These are phyloP conservation scores for Epicauta chinensis DNA, from an alignment of 1,140 invertebrate species.

Conservation along the genomic window DNA sequence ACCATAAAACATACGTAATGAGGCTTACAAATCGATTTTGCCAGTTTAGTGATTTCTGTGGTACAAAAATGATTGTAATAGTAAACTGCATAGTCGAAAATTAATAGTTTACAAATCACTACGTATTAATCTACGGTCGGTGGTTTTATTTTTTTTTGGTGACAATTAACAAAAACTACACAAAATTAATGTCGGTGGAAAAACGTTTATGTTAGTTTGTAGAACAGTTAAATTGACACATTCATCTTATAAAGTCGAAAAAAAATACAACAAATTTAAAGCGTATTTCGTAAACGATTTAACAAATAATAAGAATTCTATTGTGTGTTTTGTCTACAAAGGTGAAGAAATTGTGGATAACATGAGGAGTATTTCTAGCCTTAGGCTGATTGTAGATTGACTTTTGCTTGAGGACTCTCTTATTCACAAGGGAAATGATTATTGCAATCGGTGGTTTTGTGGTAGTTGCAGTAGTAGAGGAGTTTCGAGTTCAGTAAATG, in stretches of 20 bases:
- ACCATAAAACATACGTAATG: no score
- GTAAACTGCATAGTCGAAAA: no score
- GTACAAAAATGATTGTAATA: no score
- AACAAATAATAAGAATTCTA: slow-evolving; percentile 13
- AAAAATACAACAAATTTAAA: slow-evolving; percentile 1
- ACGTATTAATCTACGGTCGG: no score
- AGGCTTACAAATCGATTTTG: no score
- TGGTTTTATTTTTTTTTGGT: background rate
- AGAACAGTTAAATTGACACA: background rate
- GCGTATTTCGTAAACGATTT: slow-evolving; percentile 10
- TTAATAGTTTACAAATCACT: no score
- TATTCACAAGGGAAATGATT: slow-evolving; percentile 21
- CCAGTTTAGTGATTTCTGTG: no score
- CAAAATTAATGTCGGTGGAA: no score
- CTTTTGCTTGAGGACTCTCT: slow-evolving; percentile 20
- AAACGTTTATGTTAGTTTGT: background rate
- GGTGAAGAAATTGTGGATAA: background rate
- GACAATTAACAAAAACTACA: background rate
- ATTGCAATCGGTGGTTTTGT: slow-evolving; percentile 12
- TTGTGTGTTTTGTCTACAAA: slow-evolving; percentile 14
- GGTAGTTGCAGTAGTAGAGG: no score
- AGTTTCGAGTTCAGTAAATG: slow-evolving; percentile 18
- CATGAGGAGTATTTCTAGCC: slow-evolving; percentile 11
- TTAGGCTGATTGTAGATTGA: slow-evolving; percentile 14
- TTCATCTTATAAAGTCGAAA: no score